phyloP scores from a whole-genome alignment of 2,888 invertebrate species.

The Meiosimyza platycephala region DNA sequence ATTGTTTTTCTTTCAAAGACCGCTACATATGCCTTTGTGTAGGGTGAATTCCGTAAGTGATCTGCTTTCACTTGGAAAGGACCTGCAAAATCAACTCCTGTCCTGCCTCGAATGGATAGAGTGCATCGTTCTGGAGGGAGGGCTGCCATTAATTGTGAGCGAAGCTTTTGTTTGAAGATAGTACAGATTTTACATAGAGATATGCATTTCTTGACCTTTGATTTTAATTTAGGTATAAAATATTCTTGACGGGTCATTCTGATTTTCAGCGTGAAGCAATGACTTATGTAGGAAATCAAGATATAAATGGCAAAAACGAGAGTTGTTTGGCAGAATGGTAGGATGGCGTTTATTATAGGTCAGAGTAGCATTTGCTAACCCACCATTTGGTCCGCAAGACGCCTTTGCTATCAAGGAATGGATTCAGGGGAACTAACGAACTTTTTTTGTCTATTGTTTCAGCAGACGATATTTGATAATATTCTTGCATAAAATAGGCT shows the following conservation, averaged over 20 bases:
- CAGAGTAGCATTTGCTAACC: background rate
- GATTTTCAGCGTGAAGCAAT: background rate
- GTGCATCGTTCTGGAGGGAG: too few species aligned
- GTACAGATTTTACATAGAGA: conserved; percentile 33
- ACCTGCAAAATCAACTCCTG: too few species aligned
- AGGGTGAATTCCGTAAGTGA: too few species aligned
- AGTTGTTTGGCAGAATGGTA: background rate
- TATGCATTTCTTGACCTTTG: conserved; percentile 18
- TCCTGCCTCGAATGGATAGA: too few species aligned
- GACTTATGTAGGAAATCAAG: background rate
- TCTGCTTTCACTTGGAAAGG: too few species aligned
- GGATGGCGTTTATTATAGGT: background rate
- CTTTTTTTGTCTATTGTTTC: background rate
- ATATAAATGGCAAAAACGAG: background rate
- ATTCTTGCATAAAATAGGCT: background rate
- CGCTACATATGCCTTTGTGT: too few species aligned
- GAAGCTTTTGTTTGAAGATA: conserved; percentile 26
- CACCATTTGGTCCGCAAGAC: background rate
- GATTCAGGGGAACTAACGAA: background rate
- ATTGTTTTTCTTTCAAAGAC: too few species aligned
- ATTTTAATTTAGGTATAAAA: background rate
- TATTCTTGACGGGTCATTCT: background rate
- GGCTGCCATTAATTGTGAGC: too few species aligned
- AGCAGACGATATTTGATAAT: background rate
- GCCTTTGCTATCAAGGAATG: background rate